Conservation (phyloP, 2,888 invertebrate species). For the Pyrrhia umbra region DNA sequence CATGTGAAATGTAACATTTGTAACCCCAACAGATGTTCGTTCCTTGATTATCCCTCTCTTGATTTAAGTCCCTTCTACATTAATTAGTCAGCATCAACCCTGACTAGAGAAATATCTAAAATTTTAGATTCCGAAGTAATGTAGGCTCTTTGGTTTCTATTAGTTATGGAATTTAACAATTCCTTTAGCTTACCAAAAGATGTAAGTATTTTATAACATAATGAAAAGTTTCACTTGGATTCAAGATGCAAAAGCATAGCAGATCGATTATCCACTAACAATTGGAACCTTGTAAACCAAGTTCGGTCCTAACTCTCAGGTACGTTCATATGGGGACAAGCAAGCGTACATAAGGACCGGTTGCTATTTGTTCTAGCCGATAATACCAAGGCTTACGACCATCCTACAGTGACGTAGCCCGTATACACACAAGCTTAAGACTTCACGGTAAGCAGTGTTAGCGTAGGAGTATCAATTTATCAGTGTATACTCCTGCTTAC, state of each 20-base stretch:
- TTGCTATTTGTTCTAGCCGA: slow-evolving; percentile 23
- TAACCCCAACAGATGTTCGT: slow-evolving; percentile 27
- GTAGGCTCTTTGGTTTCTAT: too few relatives aligned
- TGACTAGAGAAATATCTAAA: too few relatives aligned
- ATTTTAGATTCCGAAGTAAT: too few relatives aligned
- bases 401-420: slow-evolving; percentile 6
- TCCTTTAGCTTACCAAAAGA: too few relatives aligned
- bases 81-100: too few relatives aligned
- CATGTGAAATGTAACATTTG: slow-evolving; percentile 53
- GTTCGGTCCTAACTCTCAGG: neutral
- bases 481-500: slow-evolving; percentile 6
- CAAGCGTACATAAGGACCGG: slow-evolving; percentile 9
- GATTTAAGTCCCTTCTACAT: slow-evolving; percentile 1
- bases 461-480: slow-evolving; percentile 16
- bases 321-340: neutral
- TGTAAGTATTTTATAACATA: too few relatives aligned
- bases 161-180: too few relatives aligned
- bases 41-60: slow-evolving; percentile 28
- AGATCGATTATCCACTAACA: too few relatives aligned
- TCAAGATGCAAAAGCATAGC: too few relatives aligned
- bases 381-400: slow-evolving; percentile 20
- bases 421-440: slow-evolving; percentile 1
- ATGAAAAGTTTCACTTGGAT: neutral
- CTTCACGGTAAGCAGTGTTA: neutral
- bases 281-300: neutral